Percentiles rank a stretch among this genome's conserved stretches.
Evolutionary conservation across 2,113 vertebrate species (phyloP).

Genomic region (Glaucidium brasilianum): DNA sequence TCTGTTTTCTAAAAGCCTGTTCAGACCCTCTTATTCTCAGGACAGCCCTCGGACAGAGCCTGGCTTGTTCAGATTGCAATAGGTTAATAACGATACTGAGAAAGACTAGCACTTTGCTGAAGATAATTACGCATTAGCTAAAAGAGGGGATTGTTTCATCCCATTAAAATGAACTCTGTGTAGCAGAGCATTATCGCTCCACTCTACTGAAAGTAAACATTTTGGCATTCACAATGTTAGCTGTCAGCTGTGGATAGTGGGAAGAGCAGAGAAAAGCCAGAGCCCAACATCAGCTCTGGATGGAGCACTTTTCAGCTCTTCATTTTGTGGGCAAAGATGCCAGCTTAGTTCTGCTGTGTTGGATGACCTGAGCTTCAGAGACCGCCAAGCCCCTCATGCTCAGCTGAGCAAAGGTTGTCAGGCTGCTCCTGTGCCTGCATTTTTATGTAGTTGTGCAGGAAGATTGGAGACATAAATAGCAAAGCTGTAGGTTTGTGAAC

Average conservation of each 20-base stretch:
- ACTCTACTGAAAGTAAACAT: background rate
- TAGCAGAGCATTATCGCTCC: background rate
- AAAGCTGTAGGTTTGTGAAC: background rate
- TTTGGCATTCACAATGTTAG: fast-evolving
- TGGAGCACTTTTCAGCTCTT: background rate
- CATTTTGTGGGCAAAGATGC: background rate
- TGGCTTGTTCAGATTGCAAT: background rate
- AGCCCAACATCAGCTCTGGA: background rate
- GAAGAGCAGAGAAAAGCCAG: background rate
- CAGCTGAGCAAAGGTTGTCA: background rate
- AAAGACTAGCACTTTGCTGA: background rate
- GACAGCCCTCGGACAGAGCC: background rate
- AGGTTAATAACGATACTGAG: background rate
- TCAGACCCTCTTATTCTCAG: background rate
- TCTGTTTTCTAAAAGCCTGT: background rate
- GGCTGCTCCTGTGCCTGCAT: fast-evolving
- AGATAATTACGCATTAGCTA: background rate
- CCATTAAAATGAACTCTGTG: background rate
- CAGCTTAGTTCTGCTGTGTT: background rate
- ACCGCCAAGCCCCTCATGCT: background rate
- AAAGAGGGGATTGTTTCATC: background rate
- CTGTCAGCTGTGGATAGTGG: background rate
- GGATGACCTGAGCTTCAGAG: background rate
- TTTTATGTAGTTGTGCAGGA: background rate
- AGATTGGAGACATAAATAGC: background rate